Conservation (phyloP, 1,140 invertebrate species). For the Drusus annulatus region DNA sequence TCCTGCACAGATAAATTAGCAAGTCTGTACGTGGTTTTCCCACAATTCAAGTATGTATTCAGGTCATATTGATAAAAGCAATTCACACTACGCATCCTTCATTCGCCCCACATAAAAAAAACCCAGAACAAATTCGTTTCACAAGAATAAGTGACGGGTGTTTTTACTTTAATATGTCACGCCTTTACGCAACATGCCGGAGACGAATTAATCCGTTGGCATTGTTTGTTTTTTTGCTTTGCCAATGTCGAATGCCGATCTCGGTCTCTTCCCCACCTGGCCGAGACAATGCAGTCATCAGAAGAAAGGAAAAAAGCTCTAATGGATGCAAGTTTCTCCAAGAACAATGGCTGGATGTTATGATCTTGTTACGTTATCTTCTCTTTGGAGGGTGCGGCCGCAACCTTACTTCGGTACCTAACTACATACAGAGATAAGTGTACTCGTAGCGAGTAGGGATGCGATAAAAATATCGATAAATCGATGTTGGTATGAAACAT, state of each 20-base stretch:
- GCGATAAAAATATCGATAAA: too few relatives aligned
- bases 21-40: too few relatives aligned
- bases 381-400: background rate
- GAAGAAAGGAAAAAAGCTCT: conserved; percentile 5
- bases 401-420: too few relatives aligned
- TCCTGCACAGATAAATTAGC: too few relatives aligned
- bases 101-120: background rate
- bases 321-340: conserved; percentile 25
- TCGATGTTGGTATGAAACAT: too few relatives aligned
- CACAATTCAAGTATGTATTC: background rate
- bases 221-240: conserved; percentile 25
- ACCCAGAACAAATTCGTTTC: conserved; percentile 20
- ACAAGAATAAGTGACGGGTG: background rate
- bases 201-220: background rate
- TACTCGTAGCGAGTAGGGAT: too few relatives aligned
- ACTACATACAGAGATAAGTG: too few relatives aligned
- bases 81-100: background rate
- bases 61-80: conserved; percentile 3
- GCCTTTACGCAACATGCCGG: conserved; percentile 14
- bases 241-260: background rate
- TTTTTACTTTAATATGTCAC: background rate
- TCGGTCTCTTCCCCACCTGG: conserved; percentile 6
- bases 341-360: conserved; percentile 17
- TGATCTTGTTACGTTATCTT: conserved; percentile 19
- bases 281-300: conserved; percentile 22